Conservation (phyloP, 2,888 invertebrate species). For the Acholoe squamosa region DNA sequence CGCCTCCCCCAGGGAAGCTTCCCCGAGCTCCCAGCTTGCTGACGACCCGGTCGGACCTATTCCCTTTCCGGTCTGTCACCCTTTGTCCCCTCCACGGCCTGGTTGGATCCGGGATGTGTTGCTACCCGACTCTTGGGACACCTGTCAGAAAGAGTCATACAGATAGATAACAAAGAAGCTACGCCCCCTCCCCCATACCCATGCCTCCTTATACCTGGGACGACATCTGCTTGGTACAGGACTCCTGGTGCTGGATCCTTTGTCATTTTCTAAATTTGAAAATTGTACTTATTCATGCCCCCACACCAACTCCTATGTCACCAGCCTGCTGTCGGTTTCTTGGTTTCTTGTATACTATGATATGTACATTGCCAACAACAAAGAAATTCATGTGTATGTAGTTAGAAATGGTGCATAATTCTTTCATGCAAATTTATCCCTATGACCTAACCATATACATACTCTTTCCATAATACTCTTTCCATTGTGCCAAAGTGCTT, state of each 20-base stretch:
- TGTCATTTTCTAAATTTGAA: background rate
- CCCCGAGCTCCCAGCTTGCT: background rate
- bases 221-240: background rate
- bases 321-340: no score
- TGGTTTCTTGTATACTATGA: no score
- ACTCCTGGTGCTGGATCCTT: background rate
- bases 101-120: slow-evolving; percentile 1
- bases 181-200: background rate
- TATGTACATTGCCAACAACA: no score
- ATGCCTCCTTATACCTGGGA: background rate
- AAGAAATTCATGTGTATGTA: no score
- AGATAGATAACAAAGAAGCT: background rate
- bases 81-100: background rate
- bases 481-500: no score
- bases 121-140: background rate
- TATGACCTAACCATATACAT: no score
- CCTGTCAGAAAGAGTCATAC: background rate
- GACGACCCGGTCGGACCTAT: background rate
- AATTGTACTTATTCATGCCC: no score
- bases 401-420: no score
- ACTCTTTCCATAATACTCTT: no score
- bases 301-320: no score
- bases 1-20: background rate
- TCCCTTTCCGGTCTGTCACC: background rate
- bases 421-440: no score